Evolutionary conservation across 2,888 invertebrate species (phyloP), one percentile per base, ranked within the genome.

Genomic region (Nyleta sp.): DNA sequence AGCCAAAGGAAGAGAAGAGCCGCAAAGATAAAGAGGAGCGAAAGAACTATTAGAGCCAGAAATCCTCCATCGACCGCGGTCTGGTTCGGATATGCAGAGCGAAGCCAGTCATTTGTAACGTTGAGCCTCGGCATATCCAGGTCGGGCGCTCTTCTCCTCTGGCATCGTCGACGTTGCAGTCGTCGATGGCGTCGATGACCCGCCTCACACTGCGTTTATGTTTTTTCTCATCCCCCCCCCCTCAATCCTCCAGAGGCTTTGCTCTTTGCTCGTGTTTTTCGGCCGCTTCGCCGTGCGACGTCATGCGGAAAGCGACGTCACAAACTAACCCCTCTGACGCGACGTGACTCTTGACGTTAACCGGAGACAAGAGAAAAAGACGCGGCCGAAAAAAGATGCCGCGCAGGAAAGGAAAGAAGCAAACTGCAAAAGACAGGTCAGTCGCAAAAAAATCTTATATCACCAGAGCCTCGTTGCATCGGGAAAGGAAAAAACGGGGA

Each of bases 291-390:
- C 73, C 78, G 72, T 59, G 73, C 83, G 81, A 86, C 84, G 85
- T 87, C 85, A 84, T 82, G 83, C 83, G 83, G 84, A 85, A 85
- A 86, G 79, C 84, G 84, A 88, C 86, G 87, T 87, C 84, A 84
- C 87, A 87, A 87, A 87, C 76, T 64, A 77, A 87, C 88, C 88
- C 86, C 87, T 84, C 85, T 83, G 84, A 86, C 86, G 82, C 84
- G 84, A 88, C 87, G 86, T 87, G 87, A 88, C 87, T 87, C 85
- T 86, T 85, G 84, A 86, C 84, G 85, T 85, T 87, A 86, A 86
- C 87, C 83, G 86, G 82, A 83, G 83, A 82, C 84, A 81, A 78
- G 78, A 52, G 44, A 7, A 78, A 72, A 77, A 77, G 70, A 73
- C 40, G 52, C 57, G 57, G 42, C 40, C 44, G 46, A 76, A 70